Evolutionary conservation across 2,888 invertebrate species (phyloP).

Genomic region (Agrochola macilenta): DNA sequence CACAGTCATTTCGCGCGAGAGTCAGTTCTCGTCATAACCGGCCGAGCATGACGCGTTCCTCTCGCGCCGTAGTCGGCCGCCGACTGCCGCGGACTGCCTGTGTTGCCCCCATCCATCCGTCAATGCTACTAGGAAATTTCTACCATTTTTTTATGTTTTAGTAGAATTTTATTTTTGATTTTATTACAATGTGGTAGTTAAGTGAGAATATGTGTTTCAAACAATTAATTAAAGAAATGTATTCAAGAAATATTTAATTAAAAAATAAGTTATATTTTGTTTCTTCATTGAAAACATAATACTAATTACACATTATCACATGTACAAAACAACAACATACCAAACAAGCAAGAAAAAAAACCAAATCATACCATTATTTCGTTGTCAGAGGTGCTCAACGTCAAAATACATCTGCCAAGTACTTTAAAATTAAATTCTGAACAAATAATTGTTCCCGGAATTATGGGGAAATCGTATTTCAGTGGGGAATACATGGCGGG

Average conservation of each 20-base stretch:
- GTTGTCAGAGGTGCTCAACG: conserved; percentile 55
- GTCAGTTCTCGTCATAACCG: conserved; percentile 68
- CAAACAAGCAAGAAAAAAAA: conserved; percentile 34
- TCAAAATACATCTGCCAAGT: conserved; percentile 71
- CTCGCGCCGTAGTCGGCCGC: conserved; percentile 80
- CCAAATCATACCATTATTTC: conserved; percentile 57
- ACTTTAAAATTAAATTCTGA: conserved; percentile 77
- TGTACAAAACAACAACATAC: not conserved
- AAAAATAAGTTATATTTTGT: not conserved
- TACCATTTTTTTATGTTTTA: conserved; percentile 31
- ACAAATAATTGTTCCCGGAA: conserved; percentile 78
- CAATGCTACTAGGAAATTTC: conserved; percentile 56
- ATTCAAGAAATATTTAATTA: not conserved
- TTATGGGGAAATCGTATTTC: conserved; percentile 76
- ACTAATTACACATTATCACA: no score
- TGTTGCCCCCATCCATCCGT: conserved; percentile 71
- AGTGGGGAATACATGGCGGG: conserved; percentile 57
- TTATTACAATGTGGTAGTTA: not conserved
- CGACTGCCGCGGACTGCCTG: conserved; percentile 80
- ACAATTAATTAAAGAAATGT: not conserved
- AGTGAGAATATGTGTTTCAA: not conserved
- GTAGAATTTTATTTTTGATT: conserved; percentile 17
- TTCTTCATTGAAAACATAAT: not conserved
- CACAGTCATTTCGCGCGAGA: conserved; percentile 81
- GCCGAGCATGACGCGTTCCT: conserved; percentile 78